Evolutionary conservation across 2,113 vertebrate genomes (phyloP), one percentile per base, ranked within the genome.

Genomic region (Muntiacus reevesi): DNA sequence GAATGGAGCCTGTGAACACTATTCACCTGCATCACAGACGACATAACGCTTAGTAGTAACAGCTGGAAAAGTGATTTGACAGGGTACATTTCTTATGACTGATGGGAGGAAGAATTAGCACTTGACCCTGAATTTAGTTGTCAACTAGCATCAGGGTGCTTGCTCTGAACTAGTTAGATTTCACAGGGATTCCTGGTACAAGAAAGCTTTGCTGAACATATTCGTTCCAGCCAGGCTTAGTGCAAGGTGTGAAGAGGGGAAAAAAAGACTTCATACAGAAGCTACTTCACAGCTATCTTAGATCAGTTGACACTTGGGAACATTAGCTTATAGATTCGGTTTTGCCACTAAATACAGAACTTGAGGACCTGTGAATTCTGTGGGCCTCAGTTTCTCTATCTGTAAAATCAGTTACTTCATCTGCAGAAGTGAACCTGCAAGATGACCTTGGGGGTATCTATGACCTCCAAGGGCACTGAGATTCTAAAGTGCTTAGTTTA

Each of bases 21-120:
- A 81, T 76, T 97, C 45, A 89, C 14, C 1, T 82, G 78, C 30
- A 62, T 59, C 52, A 89, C 17, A 91, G 55, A 92, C 78, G 55
- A 30, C 62, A 67, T 79, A 84, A 55, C 11, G 10, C 21, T 55
- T 90, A 89, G 9, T 83, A 89, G 12, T 45, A 54, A 95, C 33
- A 95, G 95, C 87, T 91, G 28, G 47, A 78, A 94, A 98, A 94
- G 16, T 71, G 59, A 94, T 36, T 92, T 96, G 78, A 89, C 23
- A 84, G n/a, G 50, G 93, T 67, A 60, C 16, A 92, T 64, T 95
- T 86, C 59, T 64, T 64, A 74, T 52, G 57, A 55, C 33, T 96
- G 59, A 76, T 87, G 76, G 83, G 40, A 94, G 40, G 92, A 50
- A 45, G 59, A 89, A 90, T 92, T 87, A 93, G 82, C 11, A 94